A percentile compares a stretch with the other conserved stretches of the same genome.
phyloP scores from a whole-genome alignment of 2,888 invertebrate genomes.

The Crepidodera aurea region DNA sequence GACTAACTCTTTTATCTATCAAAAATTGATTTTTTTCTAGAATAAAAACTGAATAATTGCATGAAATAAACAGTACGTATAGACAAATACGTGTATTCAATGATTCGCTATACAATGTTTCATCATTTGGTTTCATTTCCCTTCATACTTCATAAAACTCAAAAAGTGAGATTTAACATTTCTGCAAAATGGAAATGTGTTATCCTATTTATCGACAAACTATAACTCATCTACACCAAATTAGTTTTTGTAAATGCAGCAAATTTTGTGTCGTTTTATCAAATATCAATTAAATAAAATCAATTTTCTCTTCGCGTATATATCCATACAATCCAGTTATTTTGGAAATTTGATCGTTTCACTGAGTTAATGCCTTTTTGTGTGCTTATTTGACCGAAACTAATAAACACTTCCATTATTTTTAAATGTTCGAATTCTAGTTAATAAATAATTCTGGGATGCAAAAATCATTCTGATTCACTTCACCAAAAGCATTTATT shows the following conservation, averaged over 20 bases:
- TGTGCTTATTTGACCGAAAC: slow-evolving; percentile 35
- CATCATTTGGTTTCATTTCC: slow-evolving; percentile 9
- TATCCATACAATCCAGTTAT: slow-evolving; percentile 37
- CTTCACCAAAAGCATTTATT: too few species aligned
- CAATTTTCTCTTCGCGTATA: slow-evolving; percentile 34
- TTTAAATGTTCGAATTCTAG: not conserved
- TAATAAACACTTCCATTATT: slow-evolving; percentile 30
- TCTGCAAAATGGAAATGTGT: not conserved
- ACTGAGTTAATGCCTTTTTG: slow-evolving; percentile 34
- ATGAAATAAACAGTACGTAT: too few species aligned
- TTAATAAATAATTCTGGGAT: too few species aligned
- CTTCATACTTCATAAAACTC: not conserved
- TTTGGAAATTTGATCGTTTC: slow-evolving; percentile 31
- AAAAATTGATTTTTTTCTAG: too few species aligned
- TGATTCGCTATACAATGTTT: too few species aligned
- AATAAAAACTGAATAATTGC: too few species aligned
- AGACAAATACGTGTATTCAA: too few species aligned
- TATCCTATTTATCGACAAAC: slow-evolving; percentile 24
- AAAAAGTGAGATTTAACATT: not conserved
- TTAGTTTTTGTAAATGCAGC: slow-evolving; percentile 38
- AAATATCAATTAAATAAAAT: slow-evolving; percentile 48
- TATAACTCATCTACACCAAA: slow-evolving; percentile 38
- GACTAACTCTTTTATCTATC: too few species aligned
- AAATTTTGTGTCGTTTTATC: slow-evolving; percentile 46
- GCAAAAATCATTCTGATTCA: too few species aligned